Base-by-base conservation (phyloP, 2,888 invertebrate species). In the Agriopis leucophaearia region DNA sequence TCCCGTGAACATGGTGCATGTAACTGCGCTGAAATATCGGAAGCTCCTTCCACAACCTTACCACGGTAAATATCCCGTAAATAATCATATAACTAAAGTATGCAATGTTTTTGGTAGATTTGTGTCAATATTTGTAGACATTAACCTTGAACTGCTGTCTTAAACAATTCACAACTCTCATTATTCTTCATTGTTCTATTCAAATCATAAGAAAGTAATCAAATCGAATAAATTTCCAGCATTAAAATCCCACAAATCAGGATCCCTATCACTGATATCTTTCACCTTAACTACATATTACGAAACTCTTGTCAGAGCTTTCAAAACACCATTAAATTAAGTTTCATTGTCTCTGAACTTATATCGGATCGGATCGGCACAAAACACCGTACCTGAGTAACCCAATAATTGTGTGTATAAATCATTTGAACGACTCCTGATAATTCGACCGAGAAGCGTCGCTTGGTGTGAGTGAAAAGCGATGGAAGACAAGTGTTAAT, bases 391-490 rank as follows among this genome's bases (percentile, higher is more conserved):
- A 92, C 92, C 92, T 92, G 92, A 91, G 89, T 91, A 90, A 90
- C 92, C 92, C 93, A 93, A 94, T 94, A 94, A 94, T 93, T 93
- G 92, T 92, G 91, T 91, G 91, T 91, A 92, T 94, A 94, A 92
- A 93, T 94, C 94, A 94, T 91, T 89, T 87, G 91, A 93, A 94
- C 92, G 93, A 91, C 92, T 93, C 81, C 91, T 92, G 93, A 93
- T 94, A 94, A 94, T 93, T 92, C 90, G 88, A 89, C 88, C 87
- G 87, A 83, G 85, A 86, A 88, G 84, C 87, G 81, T 79, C 81
- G 83, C 76, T 63, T 78, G 84, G 81, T 63, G 38, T 71, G 76
- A 83, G 79, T 51, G 35, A 75, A 42, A 40, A 72, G 78, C 69
- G 74, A 42, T 7, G 54, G 13, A 52, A 50, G 44, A 13, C 51